Conservation (phyloP, 1,140 invertebrate genomes). For the Papilio xuthus region DNA sequence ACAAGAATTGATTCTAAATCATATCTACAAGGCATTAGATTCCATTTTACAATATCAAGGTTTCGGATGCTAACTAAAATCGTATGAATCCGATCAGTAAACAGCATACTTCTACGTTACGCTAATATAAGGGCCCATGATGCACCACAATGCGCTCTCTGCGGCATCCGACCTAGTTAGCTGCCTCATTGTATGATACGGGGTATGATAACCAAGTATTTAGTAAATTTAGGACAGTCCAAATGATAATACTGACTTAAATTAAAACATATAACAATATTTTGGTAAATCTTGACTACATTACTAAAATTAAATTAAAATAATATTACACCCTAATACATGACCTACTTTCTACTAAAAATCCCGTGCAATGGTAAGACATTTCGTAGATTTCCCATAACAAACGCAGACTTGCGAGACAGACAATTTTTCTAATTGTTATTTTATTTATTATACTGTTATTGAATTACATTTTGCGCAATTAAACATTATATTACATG, state of each 20-base stretch:
- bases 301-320: too few relatives aligned
- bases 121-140: not conserved
- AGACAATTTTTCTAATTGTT: too few relatives aligned
- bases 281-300: too few relatives aligned
- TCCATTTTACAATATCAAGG: not conserved
- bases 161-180: slow-evolving; percentile 31
- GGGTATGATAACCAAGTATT: not conserved
- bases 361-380: too few relatives aligned
- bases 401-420: too few relatives aligned
- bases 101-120: not conserved
- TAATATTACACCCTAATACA: too few relatives aligned
- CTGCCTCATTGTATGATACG: slow-evolving; percentile 23
- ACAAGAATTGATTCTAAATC: not conserved
- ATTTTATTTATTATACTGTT: too few relatives aligned
- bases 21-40: not conserved
- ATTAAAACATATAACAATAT: not conserved
- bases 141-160: slow-evolving; percentile 11
- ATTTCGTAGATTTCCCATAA: too few relatives aligned
- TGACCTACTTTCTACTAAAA: too few relatives aligned
- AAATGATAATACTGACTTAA: not conserved
- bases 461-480: too few relatives aligned
- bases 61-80: not conserved
- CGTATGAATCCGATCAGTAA: not conserved
- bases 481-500: too few relatives aligned
- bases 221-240: slow-evolving; percentile 6